phyloP scores from a whole-genome alignment of 92 coral and sea anemone genomes.

The Epizoanthus stellaris region DNA sequence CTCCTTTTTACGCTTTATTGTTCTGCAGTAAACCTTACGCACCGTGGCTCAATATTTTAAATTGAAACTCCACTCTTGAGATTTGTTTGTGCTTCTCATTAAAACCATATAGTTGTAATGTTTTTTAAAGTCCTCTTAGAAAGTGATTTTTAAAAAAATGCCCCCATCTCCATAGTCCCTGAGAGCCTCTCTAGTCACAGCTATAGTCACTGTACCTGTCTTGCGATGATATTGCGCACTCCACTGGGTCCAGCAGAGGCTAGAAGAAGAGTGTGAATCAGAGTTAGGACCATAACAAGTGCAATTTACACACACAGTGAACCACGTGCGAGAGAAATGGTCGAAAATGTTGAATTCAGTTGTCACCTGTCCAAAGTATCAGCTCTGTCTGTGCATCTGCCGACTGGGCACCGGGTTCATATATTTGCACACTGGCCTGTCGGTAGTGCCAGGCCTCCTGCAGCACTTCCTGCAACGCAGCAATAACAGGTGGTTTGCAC shows the following conservation, averaged over 20 bases:
- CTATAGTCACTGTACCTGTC: conserved; percentile 66
- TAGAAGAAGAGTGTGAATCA: conserved; percentile 7
- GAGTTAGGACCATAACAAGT: background rate
- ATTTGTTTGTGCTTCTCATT: no score
- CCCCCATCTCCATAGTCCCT: background rate
- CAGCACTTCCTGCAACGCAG: conserved; percentile 67
- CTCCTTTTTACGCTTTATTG: no score
- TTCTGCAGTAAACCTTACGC: no score
- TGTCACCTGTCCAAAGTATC: conserved; percentile 92
- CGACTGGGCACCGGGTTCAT: conserved; percentile 54
- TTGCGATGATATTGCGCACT: conserved; percentile 66
- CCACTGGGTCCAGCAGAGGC: conserved; percentile 91
- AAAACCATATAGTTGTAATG: no score
- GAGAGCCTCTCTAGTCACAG: background rate
- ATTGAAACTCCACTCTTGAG: no score
- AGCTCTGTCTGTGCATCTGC: conserved; percentile 68
- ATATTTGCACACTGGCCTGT: conserved; percentile 68
- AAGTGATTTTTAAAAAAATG: background rate
- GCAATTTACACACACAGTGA: no score
- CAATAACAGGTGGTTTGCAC: no score
- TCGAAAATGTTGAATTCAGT: background rate
- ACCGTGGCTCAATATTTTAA: no score
- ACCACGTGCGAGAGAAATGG: background rate
- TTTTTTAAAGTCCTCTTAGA: no score
- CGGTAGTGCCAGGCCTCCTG: conserved; percentile 95